These are phyloP conservation scores for Adelosebastes latens DNA, from an alignment of 2,797 vertebrate species.

Conservation along the genomic window DNA sequence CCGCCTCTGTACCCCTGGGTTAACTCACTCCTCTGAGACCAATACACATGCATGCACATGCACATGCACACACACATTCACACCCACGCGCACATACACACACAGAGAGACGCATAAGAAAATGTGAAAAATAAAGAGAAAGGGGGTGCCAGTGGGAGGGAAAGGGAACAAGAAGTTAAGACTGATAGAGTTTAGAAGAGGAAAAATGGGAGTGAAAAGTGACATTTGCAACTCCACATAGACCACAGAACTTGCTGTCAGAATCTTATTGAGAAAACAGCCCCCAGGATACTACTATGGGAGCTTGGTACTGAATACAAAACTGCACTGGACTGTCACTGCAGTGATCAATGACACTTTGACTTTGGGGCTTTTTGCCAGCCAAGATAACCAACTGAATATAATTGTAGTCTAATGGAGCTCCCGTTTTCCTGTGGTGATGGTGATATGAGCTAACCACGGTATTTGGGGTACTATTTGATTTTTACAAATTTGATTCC, in stretches of 20 bases:
- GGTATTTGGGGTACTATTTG: neutral
- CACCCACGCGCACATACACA: neutral
- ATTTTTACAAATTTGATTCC: neutral
- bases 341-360: neutral
- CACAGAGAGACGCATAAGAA: neutral
- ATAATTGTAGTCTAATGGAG: neutral
- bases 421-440: neutral
- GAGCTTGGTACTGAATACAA: constrained; percentile 22
- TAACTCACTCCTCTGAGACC: constrained; percentile 55
- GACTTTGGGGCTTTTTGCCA: neutral
- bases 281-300: constrained; percentile 13
- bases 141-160: neutral
- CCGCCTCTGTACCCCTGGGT: neutral
- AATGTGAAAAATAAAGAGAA: neutral
- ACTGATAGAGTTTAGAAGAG: constrained; percentile 28
- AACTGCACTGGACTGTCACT: neutral
- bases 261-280: constrained; percentile 42
- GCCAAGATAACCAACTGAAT: neutral
- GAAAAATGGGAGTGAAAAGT: constrained; percentile 44
- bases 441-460: neutral
- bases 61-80: neutral
- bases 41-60: constrained; percentile 8
- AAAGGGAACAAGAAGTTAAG: constrained; percentile 11
- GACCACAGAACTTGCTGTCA: constrained; percentile 31
- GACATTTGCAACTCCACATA: constrained; percentile 51